phyloP scores from a whole-genome alignment of 2,888 invertebrate genomes.

The Tenthredo notha region DNA sequence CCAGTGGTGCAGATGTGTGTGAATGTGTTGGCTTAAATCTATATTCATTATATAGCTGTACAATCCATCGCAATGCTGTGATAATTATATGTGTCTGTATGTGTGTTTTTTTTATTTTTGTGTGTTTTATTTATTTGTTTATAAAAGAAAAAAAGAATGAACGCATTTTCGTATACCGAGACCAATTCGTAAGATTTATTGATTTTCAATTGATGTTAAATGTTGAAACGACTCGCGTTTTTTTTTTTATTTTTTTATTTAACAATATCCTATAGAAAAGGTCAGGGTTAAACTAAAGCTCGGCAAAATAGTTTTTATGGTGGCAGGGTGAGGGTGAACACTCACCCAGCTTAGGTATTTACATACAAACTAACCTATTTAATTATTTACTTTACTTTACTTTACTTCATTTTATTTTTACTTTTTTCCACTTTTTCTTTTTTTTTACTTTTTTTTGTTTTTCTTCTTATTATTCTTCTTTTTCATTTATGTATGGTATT shows the following conservation, averaged over 20 bases:
- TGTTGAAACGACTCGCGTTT: background rate
- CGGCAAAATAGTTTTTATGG: constrained; percentile 76
- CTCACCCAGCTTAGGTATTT: constrained; percentile 72
- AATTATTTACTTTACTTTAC: constrained; percentile 59
- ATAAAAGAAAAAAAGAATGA: constrained; percentile 22
- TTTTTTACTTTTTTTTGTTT: background rate
- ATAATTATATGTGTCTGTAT: constrained; percentile 66
- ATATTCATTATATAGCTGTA: constrained; percentile 70
- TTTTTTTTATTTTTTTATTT: background rate
- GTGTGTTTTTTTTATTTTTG: constrained; percentile 54
- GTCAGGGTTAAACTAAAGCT: constrained; percentile 63
- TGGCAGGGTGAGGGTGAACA: constrained; percentile 74
- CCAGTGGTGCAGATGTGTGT: constrained; percentile 67
- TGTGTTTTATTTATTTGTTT: constrained; percentile 56
- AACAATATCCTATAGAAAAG: constrained; percentile 51
- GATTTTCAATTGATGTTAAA: background rate
- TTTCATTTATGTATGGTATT: constrained; percentile 61
- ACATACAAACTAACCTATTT: constrained; percentile 75
- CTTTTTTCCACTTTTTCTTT: background rate
- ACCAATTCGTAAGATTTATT: background rate
- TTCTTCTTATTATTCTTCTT: background rate
- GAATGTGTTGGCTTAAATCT: constrained; percentile 64
- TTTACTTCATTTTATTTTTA: background rate
- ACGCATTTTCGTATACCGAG: constrained; percentile 15
- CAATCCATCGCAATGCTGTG: constrained; percentile 73